Conservation (phyloP, 1,140 invertebrate species). For the Oedothorax gibbosus region DNA sequence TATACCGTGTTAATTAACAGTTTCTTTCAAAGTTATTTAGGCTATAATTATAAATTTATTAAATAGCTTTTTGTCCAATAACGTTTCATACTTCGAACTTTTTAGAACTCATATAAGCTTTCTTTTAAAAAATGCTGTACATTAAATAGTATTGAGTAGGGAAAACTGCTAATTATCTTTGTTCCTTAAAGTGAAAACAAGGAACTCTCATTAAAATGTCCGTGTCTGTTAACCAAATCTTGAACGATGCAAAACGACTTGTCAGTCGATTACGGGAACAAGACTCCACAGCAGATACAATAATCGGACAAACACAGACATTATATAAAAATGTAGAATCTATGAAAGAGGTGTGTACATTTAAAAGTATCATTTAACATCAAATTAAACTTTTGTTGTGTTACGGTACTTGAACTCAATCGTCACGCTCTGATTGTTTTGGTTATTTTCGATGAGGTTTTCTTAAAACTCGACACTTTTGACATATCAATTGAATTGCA, state of each 20-base stretch:
- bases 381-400: not conserved
- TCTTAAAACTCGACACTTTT: not conserved
- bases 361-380: not conserved
- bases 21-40: too few species aligned
- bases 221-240: slow-evolving; percentile 88
- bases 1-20: too few species aligned
- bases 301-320: slow-evolving; percentile 87
- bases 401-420: not conserved
- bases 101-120: too few species aligned
- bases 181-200: too few species aligned
- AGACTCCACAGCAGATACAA: slow-evolving; percentile 83
- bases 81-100: too few species aligned
- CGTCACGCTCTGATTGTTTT: slow-evolving; percentile 14
- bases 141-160: too few species aligned
- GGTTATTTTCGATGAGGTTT: not conserved
- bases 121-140: too few species aligned
- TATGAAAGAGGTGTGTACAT: slow-evolving; percentile 84
- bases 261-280: slow-evolving; percentile 88
- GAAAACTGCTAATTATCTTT: too few species aligned
- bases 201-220: slow-evolving; percentile 71
- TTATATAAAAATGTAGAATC: slow-evolving; percentile 90
- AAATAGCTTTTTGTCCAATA: too few species aligned
- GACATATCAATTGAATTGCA: not conserved
- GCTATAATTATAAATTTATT: too few species aligned
- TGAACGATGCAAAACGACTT: slow-evolving; percentile 90